phyloP scores from a whole-genome alignment of 2,888 invertebrate genomes.

The Aspidiotus rigidus region DNA sequence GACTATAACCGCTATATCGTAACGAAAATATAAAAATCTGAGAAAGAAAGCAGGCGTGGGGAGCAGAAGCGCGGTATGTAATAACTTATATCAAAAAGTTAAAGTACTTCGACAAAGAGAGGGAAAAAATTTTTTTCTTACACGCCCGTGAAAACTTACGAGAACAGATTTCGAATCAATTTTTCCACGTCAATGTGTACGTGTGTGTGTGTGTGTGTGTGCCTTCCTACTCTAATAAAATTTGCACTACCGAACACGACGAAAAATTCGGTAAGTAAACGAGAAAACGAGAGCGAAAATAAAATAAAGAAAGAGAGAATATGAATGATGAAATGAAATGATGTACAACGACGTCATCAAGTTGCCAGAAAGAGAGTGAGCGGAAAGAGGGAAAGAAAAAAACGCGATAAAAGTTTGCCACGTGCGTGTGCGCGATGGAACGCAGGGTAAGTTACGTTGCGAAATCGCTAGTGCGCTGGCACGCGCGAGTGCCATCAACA shows the following conservation, averaged over 20 bases:
- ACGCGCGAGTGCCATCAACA: constrained; percentile 33
- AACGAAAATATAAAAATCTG: too few species aligned
- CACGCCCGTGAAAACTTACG: too few species aligned
- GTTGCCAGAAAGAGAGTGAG: background rate
- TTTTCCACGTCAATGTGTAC: too few species aligned
- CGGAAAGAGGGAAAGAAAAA: constrained; percentile 4
- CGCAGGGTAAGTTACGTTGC: constrained; percentile 28
- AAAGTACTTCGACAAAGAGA: too few species aligned
- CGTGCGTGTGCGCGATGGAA: constrained; percentile 21
- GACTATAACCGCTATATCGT: too few species aligned
- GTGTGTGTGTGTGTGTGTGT: too few species aligned
- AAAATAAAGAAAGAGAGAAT: background rate
- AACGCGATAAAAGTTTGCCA: constrained; percentile 31
- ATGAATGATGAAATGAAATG: background rate
- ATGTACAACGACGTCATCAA: constrained; percentile 8
- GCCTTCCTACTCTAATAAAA: background rate
- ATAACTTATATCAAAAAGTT: too few species aligned
- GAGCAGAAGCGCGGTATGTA: too few species aligned
- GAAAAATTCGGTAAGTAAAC: background rate
- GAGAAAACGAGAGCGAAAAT: constrained; percentile 16
- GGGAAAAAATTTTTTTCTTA: too few species aligned
- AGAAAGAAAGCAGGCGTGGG: too few species aligned
- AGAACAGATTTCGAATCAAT: too few species aligned
- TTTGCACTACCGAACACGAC: background rate
- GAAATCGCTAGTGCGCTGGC: constrained; percentile 31